These are phyloP conservation scores for Cheirogaleus medius DNA, from an alignment of 2,113 vertebrate genomes.

Conservation along the genomic window DNA sequence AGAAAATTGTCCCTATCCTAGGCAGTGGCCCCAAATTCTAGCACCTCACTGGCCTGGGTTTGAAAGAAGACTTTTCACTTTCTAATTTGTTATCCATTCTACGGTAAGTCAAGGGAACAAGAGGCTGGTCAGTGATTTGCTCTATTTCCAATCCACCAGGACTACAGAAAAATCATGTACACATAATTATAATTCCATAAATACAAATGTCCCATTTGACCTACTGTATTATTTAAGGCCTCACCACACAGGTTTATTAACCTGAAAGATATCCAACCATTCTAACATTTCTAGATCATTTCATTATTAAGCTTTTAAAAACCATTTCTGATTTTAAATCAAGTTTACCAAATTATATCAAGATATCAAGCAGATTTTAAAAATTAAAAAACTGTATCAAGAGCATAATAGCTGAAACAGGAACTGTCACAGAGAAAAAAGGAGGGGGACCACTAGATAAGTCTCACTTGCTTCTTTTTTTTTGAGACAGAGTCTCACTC, in stretches of 20 bases:
- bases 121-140: background rate
- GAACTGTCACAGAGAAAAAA: background rate
- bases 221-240: conserved; percentile 8
- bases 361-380: too few species aligned
- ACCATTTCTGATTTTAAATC: conserved; percentile 22
- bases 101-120: background rate
- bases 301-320: conserved; percentile 51
- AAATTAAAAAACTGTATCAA: background rate
- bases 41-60: background rate
- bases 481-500: too few species aligned
- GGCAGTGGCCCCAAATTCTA: conserved; percentile 26
- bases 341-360: conserved; percentile 1
- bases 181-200: conserved; percentile 22
- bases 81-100: conserved; percentile 19
- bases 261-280: conserved; percentile 1
- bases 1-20: background rate
- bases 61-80: background rate
- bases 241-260: conserved; percentile 30
- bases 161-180: background rate
- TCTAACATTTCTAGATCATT: background rate
- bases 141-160: conserved; percentile 20
- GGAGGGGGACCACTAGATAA: background rate
- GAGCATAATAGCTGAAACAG: background rate
- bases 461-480: conserved; percentile 2
- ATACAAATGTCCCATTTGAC: background rate